Evolutionary conservation across 1,140 invertebrate genomes (phyloP).

Genomic region (Aradophagus sp.): DNA sequence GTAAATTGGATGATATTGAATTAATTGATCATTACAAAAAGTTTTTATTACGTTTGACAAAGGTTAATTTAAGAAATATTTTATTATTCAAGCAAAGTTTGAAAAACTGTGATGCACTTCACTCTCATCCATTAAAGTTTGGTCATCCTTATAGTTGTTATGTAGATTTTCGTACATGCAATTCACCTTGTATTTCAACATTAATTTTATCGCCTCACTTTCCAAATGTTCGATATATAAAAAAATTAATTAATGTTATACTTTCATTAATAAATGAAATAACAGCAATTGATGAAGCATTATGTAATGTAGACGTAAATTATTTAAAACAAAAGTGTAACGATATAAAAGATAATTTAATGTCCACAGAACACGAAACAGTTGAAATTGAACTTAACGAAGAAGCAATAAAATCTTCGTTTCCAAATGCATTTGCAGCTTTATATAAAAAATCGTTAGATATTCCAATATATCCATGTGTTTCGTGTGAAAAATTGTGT

Average conservation of each 20-base stretch:
- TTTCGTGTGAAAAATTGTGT: constrained; percentile 55
- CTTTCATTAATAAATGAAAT: constrained; percentile 16
- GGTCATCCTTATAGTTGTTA: constrained; percentile 26
- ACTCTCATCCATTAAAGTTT: constrained; percentile 7
- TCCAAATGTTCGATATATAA: constrained; percentile 14
- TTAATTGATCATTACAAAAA: constrained; percentile 20
- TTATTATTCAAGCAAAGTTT: constrained; percentile 9
- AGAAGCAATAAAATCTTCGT: constrained; percentile 26
- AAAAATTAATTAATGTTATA: constrained; percentile 6
- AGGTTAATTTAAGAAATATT: constrained; percentile 9
- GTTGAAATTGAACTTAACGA: constrained; percentile 24
- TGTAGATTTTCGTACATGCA: constrained; percentile 12
- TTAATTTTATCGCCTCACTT: constrained; percentile 24
- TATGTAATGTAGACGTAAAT: constrained; percentile 3
- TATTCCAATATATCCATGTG: constrained; percentile 23
- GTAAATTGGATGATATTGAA: constrained; percentile 14
- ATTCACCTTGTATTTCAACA: constrained; percentile 13
- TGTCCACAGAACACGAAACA: constrained; percentile 10
- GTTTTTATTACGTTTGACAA: constrained; percentile 1
- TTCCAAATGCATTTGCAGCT: constrained; percentile 3
- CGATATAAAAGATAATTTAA: constrained; percentile 8
- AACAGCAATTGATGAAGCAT: neutral
- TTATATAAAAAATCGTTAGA: constrained; percentile 19
- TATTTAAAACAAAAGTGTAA: constrained; percentile 10
- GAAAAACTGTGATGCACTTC: neutral